Percentiles rank a stretch among this genome's conserved stretches.
Evolutionary conservation across 2,113 vertebrate species (phyloP).

Genomic region (Myrmecophaga tridactyla): DNA sequence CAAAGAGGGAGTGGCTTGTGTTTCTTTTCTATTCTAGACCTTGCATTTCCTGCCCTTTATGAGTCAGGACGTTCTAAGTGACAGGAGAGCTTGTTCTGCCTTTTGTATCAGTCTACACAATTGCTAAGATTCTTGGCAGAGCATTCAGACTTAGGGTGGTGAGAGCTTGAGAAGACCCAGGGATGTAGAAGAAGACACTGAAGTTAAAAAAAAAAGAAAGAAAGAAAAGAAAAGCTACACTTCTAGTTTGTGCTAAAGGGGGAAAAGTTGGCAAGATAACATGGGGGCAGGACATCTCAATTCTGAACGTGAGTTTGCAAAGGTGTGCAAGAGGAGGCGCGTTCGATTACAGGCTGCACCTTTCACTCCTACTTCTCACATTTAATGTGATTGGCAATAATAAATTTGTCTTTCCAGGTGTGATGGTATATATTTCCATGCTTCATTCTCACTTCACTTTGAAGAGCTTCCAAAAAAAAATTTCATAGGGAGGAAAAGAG

Average conservation of each 20-base stretch:
- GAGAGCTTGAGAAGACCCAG: slow-evolving; percentile 63
- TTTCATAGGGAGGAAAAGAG: not conserved
- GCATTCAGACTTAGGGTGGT: slow-evolving; percentile 35
- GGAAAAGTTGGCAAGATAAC: not conserved
- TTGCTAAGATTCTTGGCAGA: slow-evolving; percentile 59
- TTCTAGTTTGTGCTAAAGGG: not conserved
- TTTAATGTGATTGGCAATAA: slow-evolving; percentile 46
- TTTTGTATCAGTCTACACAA: slow-evolving; percentile 70
- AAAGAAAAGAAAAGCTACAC: too few relatives aligned
- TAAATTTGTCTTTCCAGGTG: slow-evolving; percentile 66
- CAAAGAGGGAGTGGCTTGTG: slow-evolving; percentile 18
- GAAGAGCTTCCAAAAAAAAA: slow-evolving; percentile 54
- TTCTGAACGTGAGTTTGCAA: not conserved
- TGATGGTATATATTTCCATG: slow-evolving; percentile 9
- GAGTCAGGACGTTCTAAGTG: slow-evolving; percentile 62
- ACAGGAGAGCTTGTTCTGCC: slow-evolving; percentile 49
- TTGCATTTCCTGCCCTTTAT: slow-evolving; percentile 49
- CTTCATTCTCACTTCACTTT: slow-evolving; percentile 42
- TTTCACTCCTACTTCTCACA: not conserved
- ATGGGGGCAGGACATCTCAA: fast-evolving
- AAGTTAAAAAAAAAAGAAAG: not conserved
- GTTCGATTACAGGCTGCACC: not conserved
- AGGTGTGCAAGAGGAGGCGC: not conserved
- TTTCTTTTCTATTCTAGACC: slow-evolving; percentile 2
- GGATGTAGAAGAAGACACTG: slow-evolving; percentile 5